A percentile compares a stretch with the other conserved stretches of the same genome.
Conservation (phyloP, 2,113 vertebrate genomes). For the Siphamia tubifer region DNA sequence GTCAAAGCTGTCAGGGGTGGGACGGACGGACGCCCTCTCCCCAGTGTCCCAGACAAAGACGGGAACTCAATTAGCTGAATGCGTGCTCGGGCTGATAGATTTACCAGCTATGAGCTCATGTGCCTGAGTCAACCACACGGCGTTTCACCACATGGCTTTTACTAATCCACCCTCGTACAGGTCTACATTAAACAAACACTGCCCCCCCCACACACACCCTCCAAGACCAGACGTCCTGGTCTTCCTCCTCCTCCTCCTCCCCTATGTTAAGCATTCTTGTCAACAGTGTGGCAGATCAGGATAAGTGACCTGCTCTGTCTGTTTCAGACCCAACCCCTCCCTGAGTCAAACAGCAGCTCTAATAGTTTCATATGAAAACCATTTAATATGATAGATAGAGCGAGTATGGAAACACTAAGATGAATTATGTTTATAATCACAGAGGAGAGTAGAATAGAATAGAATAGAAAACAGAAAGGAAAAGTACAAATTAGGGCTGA, state of each 20-base stretch:
- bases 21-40: constrained; percentile 66
- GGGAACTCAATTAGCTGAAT: constrained; percentile 79
- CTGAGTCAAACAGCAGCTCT: no score
- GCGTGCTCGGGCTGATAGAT: constrained; percentile 72
- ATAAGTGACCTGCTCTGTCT: background rate
- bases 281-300: constrained; percentile 4
- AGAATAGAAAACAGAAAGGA: no score
- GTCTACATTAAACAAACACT: constrained; percentile 19
- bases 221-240: no score
- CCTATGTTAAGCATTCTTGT: constrained; percentile 7
- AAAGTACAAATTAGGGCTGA: no score
- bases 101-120: constrained; percentile 82
- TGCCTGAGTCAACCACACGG: constrained; percentile 39
- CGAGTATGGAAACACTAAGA: no score
- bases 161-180: constrained; percentile 27
- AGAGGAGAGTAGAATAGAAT: no score
- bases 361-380: no score
- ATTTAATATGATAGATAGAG: no score
- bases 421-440: no score
- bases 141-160: background rate
- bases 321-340: constrained; percentile 9
- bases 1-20: constrained; percentile 32
- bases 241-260: no score
- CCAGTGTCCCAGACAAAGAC: constrained; percentile 76
- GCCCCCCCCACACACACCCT: no score